Evolutionary conservation across 2,888 invertebrate genomes (phyloP).

Genomic region (Drosophila austrosaltans): DNA sequence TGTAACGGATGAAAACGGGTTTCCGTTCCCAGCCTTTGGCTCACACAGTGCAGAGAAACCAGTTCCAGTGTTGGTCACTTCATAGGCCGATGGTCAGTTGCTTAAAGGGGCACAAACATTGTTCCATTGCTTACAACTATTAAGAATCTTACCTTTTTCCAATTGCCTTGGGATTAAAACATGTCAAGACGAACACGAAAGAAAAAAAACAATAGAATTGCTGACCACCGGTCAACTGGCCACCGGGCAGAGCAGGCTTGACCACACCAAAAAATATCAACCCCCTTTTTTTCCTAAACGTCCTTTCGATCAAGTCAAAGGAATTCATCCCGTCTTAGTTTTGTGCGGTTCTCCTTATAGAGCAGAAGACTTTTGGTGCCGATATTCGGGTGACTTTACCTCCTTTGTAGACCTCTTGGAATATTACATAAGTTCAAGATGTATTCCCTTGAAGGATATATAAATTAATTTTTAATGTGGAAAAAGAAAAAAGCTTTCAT

Average conservation of each 20-base stretch:
- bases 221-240: slow-evolving; percentile 47
- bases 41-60: slow-evolving; percentile 44
- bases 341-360: background rate
- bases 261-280: slow-evolving; percentile 7
- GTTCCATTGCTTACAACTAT: background rate
- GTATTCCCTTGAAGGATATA: no score
- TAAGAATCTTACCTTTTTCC: slow-evolving; percentile 8
- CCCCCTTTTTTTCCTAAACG: background rate
- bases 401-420: no score
- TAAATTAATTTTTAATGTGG: no score
- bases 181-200: slow-evolving; percentile 8
- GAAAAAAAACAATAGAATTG: background rate
- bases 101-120: slow-evolving; percentile 19
- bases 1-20: slow-evolving; percentile 54
- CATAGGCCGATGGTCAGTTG: slow-evolving; percentile 9
- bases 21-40: slow-evolving; percentile 59
- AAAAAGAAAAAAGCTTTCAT: no score
- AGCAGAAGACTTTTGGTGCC: background rate
- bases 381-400: no score
- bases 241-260: background rate
- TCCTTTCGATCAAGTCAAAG: background rate
- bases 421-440: no score
- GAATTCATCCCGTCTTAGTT: background rate
- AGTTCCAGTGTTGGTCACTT: slow-evolving; percentile 57
- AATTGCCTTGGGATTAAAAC: slow-evolving; percentile 13